Percentiles rank a stretch among this genome's conserved stretches.
Evolutionary conservation across 2,113 vertebrate species (phyloP).

Genomic region (Elephas maximus): DNA sequence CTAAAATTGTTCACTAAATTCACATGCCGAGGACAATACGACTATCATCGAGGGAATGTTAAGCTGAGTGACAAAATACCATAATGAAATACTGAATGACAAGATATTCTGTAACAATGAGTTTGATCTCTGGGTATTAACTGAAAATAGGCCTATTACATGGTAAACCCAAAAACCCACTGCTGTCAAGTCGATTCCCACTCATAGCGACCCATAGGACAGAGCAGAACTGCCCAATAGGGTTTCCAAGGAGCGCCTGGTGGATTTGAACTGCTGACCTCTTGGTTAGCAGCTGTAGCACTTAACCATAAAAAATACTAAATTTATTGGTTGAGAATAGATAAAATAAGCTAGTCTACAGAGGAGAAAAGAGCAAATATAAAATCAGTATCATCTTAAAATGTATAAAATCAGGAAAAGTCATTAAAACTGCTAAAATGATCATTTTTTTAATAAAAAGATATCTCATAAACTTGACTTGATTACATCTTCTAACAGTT

Average conservation of each 20-base stretch:
- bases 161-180: background rate
- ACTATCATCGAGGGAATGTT: background rate
- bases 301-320: background rate
- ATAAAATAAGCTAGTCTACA: background rate
- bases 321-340: background rate
- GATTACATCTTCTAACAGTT: background rate
- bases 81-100: too few relatives aligned
- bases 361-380: background rate
- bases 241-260: too few relatives aligned
- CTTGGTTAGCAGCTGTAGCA: too few relatives aligned
- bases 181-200: too few relatives aligned
- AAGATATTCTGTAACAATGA: background rate
- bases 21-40: background rate
- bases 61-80: background rate
- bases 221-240: too few relatives aligned
- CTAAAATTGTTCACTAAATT: background rate
- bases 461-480: background rate
- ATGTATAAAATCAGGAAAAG: conserved; percentile 8
- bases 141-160: background rate
- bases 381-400: background rate
- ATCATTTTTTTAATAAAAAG: background rate
- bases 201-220: too few relatives aligned
- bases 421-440: background rate
- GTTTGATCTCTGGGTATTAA: background rate
- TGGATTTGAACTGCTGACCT: too few relatives aligned